Evolutionary conservation across 1,140 invertebrate genomes (phyloP), one percentile per base, ranked within the genome.

Genomic region (Hesperophylax magnus): DNA sequence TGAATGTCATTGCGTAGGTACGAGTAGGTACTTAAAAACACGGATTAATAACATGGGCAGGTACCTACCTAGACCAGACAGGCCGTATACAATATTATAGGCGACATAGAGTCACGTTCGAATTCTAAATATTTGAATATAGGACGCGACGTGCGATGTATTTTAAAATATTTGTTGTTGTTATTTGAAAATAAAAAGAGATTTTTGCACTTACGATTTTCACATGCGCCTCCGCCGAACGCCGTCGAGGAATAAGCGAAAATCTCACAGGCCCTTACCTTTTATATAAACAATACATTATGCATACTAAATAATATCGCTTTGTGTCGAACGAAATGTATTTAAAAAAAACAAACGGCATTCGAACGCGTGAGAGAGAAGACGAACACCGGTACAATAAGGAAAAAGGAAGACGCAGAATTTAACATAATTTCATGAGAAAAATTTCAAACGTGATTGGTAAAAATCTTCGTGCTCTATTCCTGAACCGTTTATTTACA

Each of bases 361-460:
- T 74, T 74, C 53, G 47, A 58, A 56, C 56, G 71, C 71, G 71
- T 58, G 71, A 75, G 71, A 75, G 71, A 75, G 71, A 75, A 56
- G 53, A 58, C 71, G 31, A 56, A 27, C 22, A 27, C 7, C 22
- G 63, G 24, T 9, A 58, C 56, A 58, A 22, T 18, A 14, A 18
- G 56, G 20, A 58, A 22, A 58, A 58, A 58, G 11, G 56, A 58
- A 58, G 56, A 18, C 9, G 20, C n/a, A 58, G 6, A 58, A 17
- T 58, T 58, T 58, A 11, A 6, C n/a, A 58, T 18, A 58, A 58
- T 20, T 18, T 18, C n/a, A 18, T 58, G 20, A 18, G 56, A 58
- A n/a, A n/a, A 22, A 58, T 58, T 18, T 58, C 56, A 18, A 11
- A 58, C n/a, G 9, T 58, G 56, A 58, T 18, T 8, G 56, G 7